Percentiles rank a stretch among this genome's conserved stretches.
Conservation (phyloP, 1,140 invertebrate species). For the Calosoma granatense region DNA sequence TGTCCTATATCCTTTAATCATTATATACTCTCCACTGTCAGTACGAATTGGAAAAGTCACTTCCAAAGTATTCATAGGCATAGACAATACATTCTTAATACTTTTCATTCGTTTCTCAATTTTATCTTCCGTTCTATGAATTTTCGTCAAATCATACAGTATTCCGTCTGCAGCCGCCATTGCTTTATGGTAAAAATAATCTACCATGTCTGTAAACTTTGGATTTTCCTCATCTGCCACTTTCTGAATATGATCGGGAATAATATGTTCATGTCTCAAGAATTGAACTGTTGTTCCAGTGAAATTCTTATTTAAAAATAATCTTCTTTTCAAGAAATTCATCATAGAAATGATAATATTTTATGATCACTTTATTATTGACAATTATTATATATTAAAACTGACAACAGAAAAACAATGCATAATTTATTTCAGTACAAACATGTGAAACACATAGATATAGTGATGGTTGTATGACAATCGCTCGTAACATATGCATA, state of each 20-base stretch:
- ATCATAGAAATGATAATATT: too few species aligned
- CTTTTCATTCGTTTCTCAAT: constrained; percentile 49
- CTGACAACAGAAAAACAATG: too few species aligned
- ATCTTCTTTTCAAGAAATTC: too few species aligned
- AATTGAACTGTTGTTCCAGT: too few species aligned
- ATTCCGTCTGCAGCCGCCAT: constrained; percentile 50
- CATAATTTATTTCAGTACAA: too few species aligned
- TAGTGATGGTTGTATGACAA: too few species aligned
- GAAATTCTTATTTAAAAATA: too few species aligned
- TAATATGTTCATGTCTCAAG: constrained; percentile 33
- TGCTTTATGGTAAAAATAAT: constrained; percentile 61
- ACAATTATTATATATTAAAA: too few species aligned
- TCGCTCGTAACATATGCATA: too few species aligned
- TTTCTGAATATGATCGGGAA: constrained; percentile 46
- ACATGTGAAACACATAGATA: too few species aligned
- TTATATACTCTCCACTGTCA: constrained; percentile 69
- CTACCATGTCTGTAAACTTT: constrained; percentile 59
- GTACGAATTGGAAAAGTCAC: constrained; percentile 69
- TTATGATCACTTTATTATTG: too few species aligned
- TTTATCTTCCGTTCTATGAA: constrained; percentile 43
- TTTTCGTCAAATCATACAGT: constrained; percentile 54
- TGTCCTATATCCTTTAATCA: constrained; percentile 70
- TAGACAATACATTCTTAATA: constrained; percentile 57
- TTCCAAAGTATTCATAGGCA: constrained; percentile 39
- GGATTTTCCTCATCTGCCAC: constrained; percentile 48